phyloP scores from a whole-genome alignment of 2,797 vertebrate species.

The Geotrypetes seraphini region DNA sequence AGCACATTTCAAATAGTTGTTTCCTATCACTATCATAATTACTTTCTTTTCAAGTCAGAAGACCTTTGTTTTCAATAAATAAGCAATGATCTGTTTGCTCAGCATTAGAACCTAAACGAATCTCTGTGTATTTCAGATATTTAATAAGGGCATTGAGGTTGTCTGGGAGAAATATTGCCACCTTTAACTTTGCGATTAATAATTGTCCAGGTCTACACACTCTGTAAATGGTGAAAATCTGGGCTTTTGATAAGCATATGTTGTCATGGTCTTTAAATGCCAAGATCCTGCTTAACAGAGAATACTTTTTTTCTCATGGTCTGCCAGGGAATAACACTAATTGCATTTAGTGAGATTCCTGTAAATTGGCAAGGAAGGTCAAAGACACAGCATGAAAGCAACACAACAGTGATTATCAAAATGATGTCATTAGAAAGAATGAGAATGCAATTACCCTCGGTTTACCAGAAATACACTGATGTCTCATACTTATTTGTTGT shows the following conservation, averaged over 20 bases:
- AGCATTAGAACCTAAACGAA: not conserved
- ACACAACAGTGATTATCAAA: not conserved
- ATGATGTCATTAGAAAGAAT: not conserved
- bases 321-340: not conserved
- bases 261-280: not conserved
- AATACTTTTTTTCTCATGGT: not conserved
- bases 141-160: not conserved
- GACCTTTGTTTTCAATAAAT: not conserved
- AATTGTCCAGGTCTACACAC: not conserved
- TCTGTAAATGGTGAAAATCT: not conserved
- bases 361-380: not conserved
- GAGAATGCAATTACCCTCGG: fast-evolving
- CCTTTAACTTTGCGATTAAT: constrained; percentile 4
- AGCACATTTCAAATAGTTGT: not conserved
- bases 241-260: constrained; percentile 1
- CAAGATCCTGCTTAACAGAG: not conserved
- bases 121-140: constrained; percentile 2
- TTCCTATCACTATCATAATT: not conserved
- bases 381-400: not conserved
- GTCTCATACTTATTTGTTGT: not conserved
- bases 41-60: not conserved
- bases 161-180: constrained; percentile 10
- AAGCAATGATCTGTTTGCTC: not conserved
- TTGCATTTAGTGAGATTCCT: not conserved
- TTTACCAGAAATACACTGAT: fast-evolving